Evolutionary conservation across 2,888 invertebrate species (phyloP), one percentile per base, ranked within the genome.

Genomic region (Reticulitermes lucifugus): DNA sequence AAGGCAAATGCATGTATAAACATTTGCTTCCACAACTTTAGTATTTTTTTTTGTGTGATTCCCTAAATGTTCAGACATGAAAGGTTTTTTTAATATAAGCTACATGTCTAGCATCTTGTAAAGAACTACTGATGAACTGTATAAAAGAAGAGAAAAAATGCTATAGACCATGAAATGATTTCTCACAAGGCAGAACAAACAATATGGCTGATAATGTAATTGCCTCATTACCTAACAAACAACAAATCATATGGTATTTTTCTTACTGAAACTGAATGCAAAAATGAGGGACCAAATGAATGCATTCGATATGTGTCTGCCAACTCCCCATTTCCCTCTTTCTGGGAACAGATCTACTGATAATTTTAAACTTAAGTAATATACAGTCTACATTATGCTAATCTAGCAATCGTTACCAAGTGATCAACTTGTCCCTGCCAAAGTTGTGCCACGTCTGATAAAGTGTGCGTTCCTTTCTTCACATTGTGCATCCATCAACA

Each of bases 51-150:
- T 46, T 77, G 35, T 46, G 43, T n/a, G 43, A 41, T 81, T 81
- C 81, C 81, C 81, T 81, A 81, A 81, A 65, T 81, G 46, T 81
- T 81, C 81, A 81, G 70, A 81, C 81, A 81, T 70, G 55, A 80
- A 80, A 80, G 60, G 80, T 59, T 59, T 55, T 59, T 41, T 41
- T n/a, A 29, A 21, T 79, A 21, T 79, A 59, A 71, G 71, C 41
- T 73, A 41, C 41, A 41, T 18, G 22, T 73, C 73, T 73, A 73
- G 73, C 41, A 41, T 73, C 41, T 71, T 73, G 41, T 73, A 41
- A 73, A 6, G 21, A 73, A 14, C 73, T 73, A 73, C 18, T 41
- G 25, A 73, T 41, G 73, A 73, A 41, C 3, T 41, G 41, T 73
- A 41, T 12, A 73, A 41, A 18, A 41, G 73, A 41, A 35, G 21